phyloP scores from a whole-genome alignment of 1,140 invertebrate species.

The Samia ricini region DNA sequence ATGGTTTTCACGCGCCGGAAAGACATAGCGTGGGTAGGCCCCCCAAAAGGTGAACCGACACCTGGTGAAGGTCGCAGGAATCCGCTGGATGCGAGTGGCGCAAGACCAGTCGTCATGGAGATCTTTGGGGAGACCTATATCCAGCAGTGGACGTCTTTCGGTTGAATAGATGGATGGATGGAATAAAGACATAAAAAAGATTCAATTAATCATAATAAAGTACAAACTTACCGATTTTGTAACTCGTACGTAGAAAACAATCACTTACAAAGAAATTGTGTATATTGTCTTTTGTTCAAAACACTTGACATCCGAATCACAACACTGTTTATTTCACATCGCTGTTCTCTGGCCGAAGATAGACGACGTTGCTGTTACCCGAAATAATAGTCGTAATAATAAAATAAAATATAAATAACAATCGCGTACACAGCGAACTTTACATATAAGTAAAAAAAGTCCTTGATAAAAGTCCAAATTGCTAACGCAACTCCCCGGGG shows the following conservation, averaged over 20 bases:
- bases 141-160: too few species aligned
- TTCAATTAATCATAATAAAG: background rate
- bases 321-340: background rate
- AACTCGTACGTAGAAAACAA: background rate
- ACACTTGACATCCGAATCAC: background rate
- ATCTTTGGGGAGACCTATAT: too few species aligned
- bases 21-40: too few species aligned
- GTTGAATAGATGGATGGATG: too few species aligned
- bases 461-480: conserved; percentile 42
- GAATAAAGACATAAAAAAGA: too few species aligned
- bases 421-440: conserved; percentile 63
- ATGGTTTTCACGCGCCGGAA: too few species aligned
- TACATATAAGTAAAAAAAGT: conserved; percentile 57
- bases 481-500: conserved; percentile 30
- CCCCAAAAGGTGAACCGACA: too few species aligned
- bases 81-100: too few species aligned
- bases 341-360: background rate
- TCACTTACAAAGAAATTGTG: background rate
- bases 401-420: conserved; percentile 61
- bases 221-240: background rate
- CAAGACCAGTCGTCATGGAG: too few species aligned
- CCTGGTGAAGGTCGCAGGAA: too few species aligned
- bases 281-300: background rate
- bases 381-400: conserved; percentile 63
- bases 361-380: conserved; percentile 23